These are phyloP conservation scores for Muraenolepis orangiensis DNA, from an alignment of 2,797 vertebrate genomes.

Conservation along the genomic window DNA sequence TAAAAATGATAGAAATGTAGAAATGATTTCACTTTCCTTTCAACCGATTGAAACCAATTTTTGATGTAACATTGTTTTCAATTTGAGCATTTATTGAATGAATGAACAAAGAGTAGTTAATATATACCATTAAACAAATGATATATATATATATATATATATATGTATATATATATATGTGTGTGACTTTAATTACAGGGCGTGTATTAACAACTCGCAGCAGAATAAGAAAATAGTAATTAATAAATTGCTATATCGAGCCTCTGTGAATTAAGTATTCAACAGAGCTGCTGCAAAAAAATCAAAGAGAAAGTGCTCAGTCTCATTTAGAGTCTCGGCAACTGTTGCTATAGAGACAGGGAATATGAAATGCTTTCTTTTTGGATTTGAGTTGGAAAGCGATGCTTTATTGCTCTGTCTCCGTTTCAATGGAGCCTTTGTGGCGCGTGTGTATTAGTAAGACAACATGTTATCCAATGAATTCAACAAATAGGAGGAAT, in stretches of 20 bases:
- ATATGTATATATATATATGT: too few species aligned
- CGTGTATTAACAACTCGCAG: not conserved
- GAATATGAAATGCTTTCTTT: constrained; percentile 55
- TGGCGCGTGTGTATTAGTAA: not conserved
- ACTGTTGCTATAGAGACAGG: constrained; percentile 73
- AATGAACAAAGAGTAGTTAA: not conserved
- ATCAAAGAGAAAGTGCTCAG: constrained; percentile 25
- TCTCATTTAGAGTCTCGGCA: constrained; percentile 43
- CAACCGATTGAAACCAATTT: not conserved
- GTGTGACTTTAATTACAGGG: not conserved
- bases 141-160: not conserved
- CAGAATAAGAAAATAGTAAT: not conserved
- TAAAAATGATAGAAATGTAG: too few species aligned
- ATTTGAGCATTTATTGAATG: not conserved
- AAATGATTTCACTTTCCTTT: not conserved
- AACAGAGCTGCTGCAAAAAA: constrained; percentile 34
- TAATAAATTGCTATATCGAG: constrained; percentile 14
- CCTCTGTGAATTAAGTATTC: constrained; percentile 29
- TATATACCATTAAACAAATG: not conserved
- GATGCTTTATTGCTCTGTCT: constrained; percentile 30
- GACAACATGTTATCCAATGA: not conserved
- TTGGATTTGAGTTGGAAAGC: constrained; percentile 26
- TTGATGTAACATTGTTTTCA: not conserved
- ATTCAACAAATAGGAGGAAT: not conserved
- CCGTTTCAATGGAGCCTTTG: constrained; percentile 11